phyloP scores from a whole-genome alignment of 2,797 vertebrate species.

The Onychomys leucogaster region DNA sequence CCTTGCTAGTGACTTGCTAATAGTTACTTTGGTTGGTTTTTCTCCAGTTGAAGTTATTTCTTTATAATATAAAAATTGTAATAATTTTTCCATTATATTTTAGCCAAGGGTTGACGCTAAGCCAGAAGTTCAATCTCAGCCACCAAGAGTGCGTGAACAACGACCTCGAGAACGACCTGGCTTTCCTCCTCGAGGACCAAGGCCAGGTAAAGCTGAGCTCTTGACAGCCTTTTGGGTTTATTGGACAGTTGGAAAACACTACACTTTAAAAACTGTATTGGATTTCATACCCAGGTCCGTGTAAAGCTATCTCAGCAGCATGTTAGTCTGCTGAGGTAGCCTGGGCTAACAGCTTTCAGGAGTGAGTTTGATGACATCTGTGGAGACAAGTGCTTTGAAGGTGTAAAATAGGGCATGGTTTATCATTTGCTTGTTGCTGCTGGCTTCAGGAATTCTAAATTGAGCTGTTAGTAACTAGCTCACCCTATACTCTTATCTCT shows the following conservation, averaged over 20 bases:
- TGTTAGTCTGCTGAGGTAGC: background rate
- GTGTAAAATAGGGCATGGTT: background rate
- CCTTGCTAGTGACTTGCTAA: constrained; percentile 70
- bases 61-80: constrained; percentile 57
- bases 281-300: background rate
- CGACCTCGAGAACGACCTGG: constrained; percentile 94
- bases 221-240: background rate
- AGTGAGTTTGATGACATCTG: constrained; percentile 18
- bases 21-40: constrained; percentile 57
- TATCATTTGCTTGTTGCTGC: constrained; percentile 69
- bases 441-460: constrained; percentile 69
- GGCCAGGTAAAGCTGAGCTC: constrained; percentile 90
- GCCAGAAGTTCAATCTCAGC: constrained; percentile 92
- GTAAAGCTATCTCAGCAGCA: background rate
- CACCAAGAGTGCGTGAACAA: constrained; percentile 94
- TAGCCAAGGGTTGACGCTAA: constrained; percentile 94
- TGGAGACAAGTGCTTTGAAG: constrained; percentile 40
- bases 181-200: constrained; percentile 93
- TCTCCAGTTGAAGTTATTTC: constrained; percentile 19
- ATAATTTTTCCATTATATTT: constrained; percentile 79
- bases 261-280: background rate
- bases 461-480: constrained; percentile 60
- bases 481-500: constrained; percentile 59
- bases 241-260: background rate
- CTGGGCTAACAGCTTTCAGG: constrained; percentile 22